Base-by-base conservation (phyloP, 2,113 vertebrate species). In the Pangasianodon hypophthalmus region DNA sequence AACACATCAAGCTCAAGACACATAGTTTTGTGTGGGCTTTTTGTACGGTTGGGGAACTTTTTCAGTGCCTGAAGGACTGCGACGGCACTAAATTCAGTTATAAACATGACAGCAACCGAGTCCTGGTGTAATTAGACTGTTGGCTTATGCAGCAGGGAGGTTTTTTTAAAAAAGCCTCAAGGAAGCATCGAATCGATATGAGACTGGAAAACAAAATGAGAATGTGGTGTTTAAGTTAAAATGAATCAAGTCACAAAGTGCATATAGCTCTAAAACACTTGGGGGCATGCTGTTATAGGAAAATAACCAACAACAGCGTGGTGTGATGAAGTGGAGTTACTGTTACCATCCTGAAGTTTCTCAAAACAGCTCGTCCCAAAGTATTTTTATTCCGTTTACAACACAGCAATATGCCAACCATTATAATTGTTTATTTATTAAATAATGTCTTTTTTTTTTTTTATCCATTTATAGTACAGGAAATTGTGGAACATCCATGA, bases 161-260 rank as follows among this genome's bases (percentile, higher is more conserved):
- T 48, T 79, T 50, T 10, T 44, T 21, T 44, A 48, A 26, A 24
- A 10, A 24, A 10, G 69, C 79, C 75, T 80, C 8, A 9, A 84
- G 91, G 90, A 91, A 92, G 62, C 86, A 26, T 84, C 75, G 88
- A 93, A 94, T 94, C 93, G 82, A 92, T 93, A 90, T 52, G 56
- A 89, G 80, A 90, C 92, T 83, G 60, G 87, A 90, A 91, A 91
- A 67, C 90, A 89, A 92, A 94, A 91, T 91, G 88, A 90, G 92
- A 93, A 88, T 88, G 87, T 86, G 87, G 88, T 54, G 85, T 89
- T 82, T 91, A 82, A 87, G 91, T 87, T 71, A 89, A 88, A 60
- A 58, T 41, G 19, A 58, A 83, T 24, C 52, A 37, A 56, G 50
- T 58, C 54, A 37, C 16, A 37, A 9, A 37, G 14, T 52, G 8